These are phyloP conservation scores for Stenolophus ochropezus DNA, from an alignment of 2,888 invertebrate genomes.

Conservation along the genomic window DNA sequence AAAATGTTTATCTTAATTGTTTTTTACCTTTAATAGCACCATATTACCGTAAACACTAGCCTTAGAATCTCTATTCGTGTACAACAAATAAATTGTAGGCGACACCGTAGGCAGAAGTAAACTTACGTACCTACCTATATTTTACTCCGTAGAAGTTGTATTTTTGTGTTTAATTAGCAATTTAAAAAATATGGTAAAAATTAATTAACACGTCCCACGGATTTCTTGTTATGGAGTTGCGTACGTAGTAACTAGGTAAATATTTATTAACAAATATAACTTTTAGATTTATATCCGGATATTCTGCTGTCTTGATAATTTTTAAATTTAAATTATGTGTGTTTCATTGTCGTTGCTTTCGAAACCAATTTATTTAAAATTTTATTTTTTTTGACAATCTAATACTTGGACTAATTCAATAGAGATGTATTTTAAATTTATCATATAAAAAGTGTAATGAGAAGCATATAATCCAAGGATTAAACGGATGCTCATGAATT, in stretches of 20 bases:
- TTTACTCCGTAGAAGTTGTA: slow-evolving; percentile 18
- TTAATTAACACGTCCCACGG: slow-evolving; percentile 47
- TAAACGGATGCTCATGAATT: too few species aligned
- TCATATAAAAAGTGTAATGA: too few species aligned
- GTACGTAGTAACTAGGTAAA: slow-evolving; percentile 12
- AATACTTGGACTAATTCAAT: too few species aligned
- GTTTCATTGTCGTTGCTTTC: not conserved
- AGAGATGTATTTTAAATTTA: too few species aligned
- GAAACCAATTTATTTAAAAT: not conserved
- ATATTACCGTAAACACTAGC: slow-evolving; percentile 21
- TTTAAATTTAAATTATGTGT: not conserved
- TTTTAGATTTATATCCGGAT: not conserved
- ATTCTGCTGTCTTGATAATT: not conserved
- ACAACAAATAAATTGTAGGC: slow-evolving; percentile 40
- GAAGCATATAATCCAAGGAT: too few species aligned
- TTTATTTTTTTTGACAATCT: too few species aligned
- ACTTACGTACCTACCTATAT: slow-evolving; percentile 26
- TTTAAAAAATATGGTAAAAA: slow-evolving; percentile 51
- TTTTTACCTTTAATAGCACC: slow-evolving; percentile 18
- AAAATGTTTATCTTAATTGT: slow-evolving; percentile 40
- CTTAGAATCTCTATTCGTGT: slow-evolving; percentile 21
- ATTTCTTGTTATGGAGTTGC: not conserved
- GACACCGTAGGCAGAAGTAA: slow-evolving; percentile 35
- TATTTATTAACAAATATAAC: slow-evolving; percentile 7
- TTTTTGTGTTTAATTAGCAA: slow-evolving; percentile 49